phyloP scores from a whole-genome alignment of 2,888 invertebrate genomes.

The Watsonalla binaria region DNA sequence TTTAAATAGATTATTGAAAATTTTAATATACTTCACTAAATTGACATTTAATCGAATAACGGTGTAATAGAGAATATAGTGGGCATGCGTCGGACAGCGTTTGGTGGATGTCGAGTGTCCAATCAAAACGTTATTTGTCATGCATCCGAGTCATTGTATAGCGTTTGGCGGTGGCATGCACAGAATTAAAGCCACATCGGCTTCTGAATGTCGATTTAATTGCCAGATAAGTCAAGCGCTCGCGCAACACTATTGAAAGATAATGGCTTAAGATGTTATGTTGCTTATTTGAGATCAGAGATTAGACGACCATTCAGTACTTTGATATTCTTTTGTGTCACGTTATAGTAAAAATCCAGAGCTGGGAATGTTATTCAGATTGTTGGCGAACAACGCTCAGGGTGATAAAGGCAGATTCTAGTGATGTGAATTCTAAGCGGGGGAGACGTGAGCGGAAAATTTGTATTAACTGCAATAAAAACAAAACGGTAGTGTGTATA shows the following conservation, averaged over 20 bases:
- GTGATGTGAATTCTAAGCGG: not conserved
- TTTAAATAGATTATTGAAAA: no score
- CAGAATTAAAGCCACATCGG: constrained; percentile 68
- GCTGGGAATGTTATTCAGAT: not conserved
- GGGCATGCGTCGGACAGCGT: constrained; percentile 26
- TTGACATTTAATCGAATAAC: not conserved
- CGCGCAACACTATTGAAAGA: constrained; percentile 69
- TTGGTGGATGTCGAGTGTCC: constrained; percentile 46
- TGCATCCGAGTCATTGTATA: constrained; percentile 71
- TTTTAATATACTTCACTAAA: no score
- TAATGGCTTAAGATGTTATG: constrained; percentile 72
- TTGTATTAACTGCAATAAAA: not conserved
- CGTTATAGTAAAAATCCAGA: constrained; percentile 6
- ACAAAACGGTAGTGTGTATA: not conserved
- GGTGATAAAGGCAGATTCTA: not conserved
- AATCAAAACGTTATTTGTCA: constrained; percentile 78
- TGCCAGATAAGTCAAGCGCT: constrained; percentile 71
- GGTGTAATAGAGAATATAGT: constrained; percentile 10
- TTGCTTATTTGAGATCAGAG: constrained; percentile 59
- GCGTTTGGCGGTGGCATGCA: constrained; percentile 66
- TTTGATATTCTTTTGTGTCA: constrained; percentile 9
- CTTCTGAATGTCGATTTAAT: constrained; percentile 79
- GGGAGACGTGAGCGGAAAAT: not conserved
- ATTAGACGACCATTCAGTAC: constrained; percentile 26
- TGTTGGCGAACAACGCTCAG: constrained; percentile 7